phyloP scores from a whole-genome alignment of 2,797 vertebrate species.

The Sebastes paucispinis region DNA sequence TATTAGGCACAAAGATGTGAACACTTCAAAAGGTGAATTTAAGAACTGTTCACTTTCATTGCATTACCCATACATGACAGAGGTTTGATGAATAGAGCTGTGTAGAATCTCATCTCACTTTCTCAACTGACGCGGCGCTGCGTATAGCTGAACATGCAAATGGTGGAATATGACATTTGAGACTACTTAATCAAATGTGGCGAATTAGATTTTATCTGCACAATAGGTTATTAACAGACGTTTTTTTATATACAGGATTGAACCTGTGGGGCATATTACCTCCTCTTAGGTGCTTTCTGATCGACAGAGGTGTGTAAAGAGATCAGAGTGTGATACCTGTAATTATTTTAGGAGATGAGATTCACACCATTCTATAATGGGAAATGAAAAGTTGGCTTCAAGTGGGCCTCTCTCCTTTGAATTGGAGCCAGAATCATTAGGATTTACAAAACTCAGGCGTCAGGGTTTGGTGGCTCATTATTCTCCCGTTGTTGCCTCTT shows the following conservation, averaged over 20 bases:
- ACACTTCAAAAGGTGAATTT: constrained; percentile 48
- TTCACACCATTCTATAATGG: constrained; percentile 67
- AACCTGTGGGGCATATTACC: background rate
- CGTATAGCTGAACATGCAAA: constrained; percentile 21
- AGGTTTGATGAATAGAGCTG: constrained; percentile 33
- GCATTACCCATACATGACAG: constrained; percentile 32
- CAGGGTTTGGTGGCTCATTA: constrained; percentile 67
- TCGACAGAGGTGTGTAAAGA: constrained; percentile 31
- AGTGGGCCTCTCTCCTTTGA: constrained; percentile 64
- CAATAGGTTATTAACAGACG: constrained; percentile 12
- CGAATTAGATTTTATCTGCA: constrained; percentile 26
- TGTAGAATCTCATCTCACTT: background rate
- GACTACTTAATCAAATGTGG: background rate
- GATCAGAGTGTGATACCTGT: constrained; percentile 52
- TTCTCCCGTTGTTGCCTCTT: constrained; percentile 55
- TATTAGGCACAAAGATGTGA: constrained; percentile 40
- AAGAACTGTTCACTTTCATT: constrained; percentile 42
- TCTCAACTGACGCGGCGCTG: background rate
- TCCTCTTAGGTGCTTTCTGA: constrained; percentile 24
- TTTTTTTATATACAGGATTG: background rate
- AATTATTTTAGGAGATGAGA: constrained; percentile 69
- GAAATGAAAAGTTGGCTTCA: constrained; percentile 71
- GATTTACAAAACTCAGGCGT: constrained; percentile 66
- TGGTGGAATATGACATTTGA: constrained; percentile 21
- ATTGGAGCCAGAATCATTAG: constrained; percentile 72